phyloP scores from a whole-genome alignment of 2,888 invertebrate genomes.

The Lepidonotus clava region DNA sequence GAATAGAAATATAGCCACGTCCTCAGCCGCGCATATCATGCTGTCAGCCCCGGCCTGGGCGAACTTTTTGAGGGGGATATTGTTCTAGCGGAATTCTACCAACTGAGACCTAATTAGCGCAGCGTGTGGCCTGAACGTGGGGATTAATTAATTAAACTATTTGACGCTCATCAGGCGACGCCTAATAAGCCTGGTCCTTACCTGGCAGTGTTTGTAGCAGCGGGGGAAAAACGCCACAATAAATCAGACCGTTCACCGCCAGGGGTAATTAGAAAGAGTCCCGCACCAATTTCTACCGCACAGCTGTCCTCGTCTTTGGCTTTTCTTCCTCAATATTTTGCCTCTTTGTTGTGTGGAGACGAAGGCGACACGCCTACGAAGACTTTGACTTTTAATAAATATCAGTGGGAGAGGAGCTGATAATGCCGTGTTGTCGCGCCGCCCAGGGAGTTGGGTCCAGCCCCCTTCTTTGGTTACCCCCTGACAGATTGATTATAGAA shows the following conservation, averaged over 20 bases:
- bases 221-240: neutral
- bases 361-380: conserved; percentile 29
- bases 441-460: neutral
- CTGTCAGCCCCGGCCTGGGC: neutral
- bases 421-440: neutral
- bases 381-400: conserved; percentile 40
- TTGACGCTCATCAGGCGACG: conserved; percentile 42
- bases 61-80: no score
- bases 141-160: conserved; percentile 52
- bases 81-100: conserved; percentile 13
- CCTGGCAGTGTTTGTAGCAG: neutral
- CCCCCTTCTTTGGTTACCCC: neutral
- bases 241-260: neutral
- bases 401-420: neutral
- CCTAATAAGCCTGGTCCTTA: neutral
- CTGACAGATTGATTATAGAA: conserved; percentile 46
- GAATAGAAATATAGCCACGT: no score
- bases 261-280: conserved; percentile 25
- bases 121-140: neutral
- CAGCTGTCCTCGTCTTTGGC: neutral
- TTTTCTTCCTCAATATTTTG: conserved; percentile 32
- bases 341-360: neutral
- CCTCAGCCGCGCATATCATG: neutral
- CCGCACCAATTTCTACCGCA: neutral
- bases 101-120: conserved; percentile 18